Percentiles rank a stretch among this genome's conserved stretches.
Evolutionary conservation across 2,113 vertebrate genomes (phyloP).

Genomic region (Bostrychus sinensis): DNA sequence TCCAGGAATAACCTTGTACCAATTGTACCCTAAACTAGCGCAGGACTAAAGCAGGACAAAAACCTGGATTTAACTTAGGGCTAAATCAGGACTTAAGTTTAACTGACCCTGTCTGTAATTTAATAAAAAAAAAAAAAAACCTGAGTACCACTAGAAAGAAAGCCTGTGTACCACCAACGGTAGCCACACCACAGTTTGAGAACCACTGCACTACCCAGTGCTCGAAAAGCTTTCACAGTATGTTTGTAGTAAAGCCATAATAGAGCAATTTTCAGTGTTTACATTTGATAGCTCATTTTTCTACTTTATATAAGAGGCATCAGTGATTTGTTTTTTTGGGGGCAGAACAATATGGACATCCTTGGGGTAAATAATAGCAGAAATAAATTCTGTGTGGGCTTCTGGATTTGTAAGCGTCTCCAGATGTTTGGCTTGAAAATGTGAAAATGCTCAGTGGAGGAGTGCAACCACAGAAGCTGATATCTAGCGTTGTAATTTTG

Average conservation of each 20-base stretch:
- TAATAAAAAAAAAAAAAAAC: too few species aligned
- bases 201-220: not conserved
- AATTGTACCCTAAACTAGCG: too few species aligned
- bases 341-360: conserved; percentile 27
- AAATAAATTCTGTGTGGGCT: conserved; percentile 36
- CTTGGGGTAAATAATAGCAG: conserved; percentile 29
- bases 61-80: too few species aligned
- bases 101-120: too few species aligned
- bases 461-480: conserved; percentile 46
- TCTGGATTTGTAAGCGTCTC: conserved; percentile 59
- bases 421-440: conserved; percentile 69
- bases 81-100: too few species aligned
- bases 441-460: conserved; percentile 33
- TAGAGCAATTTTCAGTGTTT: conserved; percentile 6
- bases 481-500: conserved; percentile 18
- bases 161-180: too few species aligned
- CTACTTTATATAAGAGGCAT: conserved; percentile 1
- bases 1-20: too few species aligned
- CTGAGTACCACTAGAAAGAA: too few species aligned
- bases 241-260: not conserved
- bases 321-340: conserved; percentile 31
- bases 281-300: conserved; percentile 18
- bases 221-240: not conserved
- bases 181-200: too few species aligned
- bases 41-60: too few species aligned